Conservation (phyloP, 2,797 vertebrate species). For the Artibeus lituratus region DNA sequence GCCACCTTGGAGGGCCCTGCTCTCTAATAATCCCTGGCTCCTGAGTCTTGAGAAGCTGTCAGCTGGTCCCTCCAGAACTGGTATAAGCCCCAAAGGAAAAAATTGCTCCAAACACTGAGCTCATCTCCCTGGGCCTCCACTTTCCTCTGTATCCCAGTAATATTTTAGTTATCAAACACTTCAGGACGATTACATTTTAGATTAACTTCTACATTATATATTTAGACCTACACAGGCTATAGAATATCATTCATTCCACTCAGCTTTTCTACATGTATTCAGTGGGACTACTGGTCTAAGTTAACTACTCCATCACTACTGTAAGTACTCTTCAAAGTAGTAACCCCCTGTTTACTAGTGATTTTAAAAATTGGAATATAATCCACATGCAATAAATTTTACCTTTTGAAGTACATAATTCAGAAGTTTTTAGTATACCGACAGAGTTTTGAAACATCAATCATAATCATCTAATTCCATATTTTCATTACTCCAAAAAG, state of each 20-base stretch:
- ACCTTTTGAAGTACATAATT: background rate
- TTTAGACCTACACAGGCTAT: background rate
- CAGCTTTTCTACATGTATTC: background rate
- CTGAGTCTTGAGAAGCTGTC: background rate
- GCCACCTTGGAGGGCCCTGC: background rate
- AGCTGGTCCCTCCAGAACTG: background rate
- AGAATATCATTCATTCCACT: background rate
- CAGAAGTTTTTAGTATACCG: background rate
- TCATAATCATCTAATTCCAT: background rate
- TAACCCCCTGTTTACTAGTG: background rate
- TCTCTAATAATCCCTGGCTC: slow-evolving; percentile 5
- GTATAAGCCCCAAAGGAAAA: background rate
- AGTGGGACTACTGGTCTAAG: background rate
- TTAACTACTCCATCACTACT: background rate
- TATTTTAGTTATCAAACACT: slow-evolving; percentile 16
- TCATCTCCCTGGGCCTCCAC: background rate
- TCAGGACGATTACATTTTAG: background rate
- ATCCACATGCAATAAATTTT: background rate
- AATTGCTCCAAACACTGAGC: background rate
- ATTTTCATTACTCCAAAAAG: background rate
- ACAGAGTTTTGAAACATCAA: background rate
- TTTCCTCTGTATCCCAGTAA: background rate
- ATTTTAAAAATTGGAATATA: slow-evolving; percentile 15
- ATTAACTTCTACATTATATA: background rate
- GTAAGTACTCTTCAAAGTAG: background rate